Base-by-base conservation (phyloP, 64 coral and sea anemone genomes). In the Hydrozoanthus tunicans region DNA sequence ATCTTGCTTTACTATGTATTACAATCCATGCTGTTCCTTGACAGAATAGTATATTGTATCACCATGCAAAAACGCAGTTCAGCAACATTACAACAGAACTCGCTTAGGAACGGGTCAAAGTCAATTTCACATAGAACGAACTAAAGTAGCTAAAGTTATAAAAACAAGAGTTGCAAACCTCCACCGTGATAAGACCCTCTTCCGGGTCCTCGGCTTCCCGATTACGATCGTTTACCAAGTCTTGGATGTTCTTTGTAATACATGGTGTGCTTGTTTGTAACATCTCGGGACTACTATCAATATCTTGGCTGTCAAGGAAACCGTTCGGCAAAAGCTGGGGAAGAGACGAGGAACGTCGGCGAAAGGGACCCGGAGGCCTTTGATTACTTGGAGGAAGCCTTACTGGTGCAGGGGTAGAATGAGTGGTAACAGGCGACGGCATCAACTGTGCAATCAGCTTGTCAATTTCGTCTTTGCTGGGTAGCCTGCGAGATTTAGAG, bases 281-380 rank as follows among this genome's bases (percentile, higher is more conserved):
- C 2, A 71, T 6, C 68, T 71, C 68, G 20, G 68, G 3, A 8
- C 17, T 73, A 52, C 26, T 11, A 17, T 59, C 73, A 52, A 12
- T 11, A 17, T 59, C 73, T 57, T 7, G 9, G 61, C 55, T 51
- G 51, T 62, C 13, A 55, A 53, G 17, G 1, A 9, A 52, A 25
- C 51, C 20, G 9, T 53, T 14, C 73, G 14, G 77, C 12, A 92
- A 59, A 61, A 95, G 53, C 17, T 92, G 94, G 62, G 94, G 94
- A 51, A 95, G 70, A 62, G 94, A 95, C 17, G 94, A 95, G 3
- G 94, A 95, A 8, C 94, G 90, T 24, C 94, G 91, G 0, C 78
- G 75, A 14, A 86, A 76, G 52, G 74, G 65, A 12, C 64, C 72
- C 0, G 77, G 93, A n/a, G 90, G 90, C 13, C 66, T 69, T 58